Evolutionary conservation across 2,797 vertebrate species (phyloP).

Genomic region (Etheostoma perlongum): DNA sequence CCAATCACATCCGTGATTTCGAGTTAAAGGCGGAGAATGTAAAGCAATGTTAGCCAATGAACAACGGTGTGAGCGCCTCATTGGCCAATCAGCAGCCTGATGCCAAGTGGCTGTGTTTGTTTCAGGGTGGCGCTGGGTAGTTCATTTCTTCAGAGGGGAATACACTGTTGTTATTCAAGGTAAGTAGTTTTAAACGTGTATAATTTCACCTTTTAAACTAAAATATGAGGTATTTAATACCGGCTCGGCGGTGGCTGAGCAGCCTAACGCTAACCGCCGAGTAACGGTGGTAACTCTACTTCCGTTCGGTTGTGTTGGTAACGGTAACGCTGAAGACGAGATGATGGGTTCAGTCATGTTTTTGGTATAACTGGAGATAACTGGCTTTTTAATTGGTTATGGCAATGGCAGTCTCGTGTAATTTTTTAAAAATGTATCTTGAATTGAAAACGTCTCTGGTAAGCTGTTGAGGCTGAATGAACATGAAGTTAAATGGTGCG

Average conservation of each 20-base stretch:
- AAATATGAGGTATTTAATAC: background rate
- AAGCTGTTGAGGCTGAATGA: background rate
- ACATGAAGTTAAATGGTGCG: background rate
- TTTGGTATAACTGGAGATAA: background rate
- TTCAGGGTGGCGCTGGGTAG: slow-evolving; percentile 44
- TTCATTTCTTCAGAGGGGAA: slow-evolving; percentile 32
- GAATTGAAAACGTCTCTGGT: background rate
- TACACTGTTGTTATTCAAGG: slow-evolving; percentile 52
- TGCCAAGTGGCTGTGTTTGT: slow-evolving; percentile 21
- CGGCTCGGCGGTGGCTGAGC: background rate
- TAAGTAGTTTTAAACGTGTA: slow-evolving; percentile 56
- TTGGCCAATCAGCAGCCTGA: slow-evolving; percentile 71
- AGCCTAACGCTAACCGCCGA: slow-evolving; percentile 27
- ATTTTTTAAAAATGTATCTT: background rate
- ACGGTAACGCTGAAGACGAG: background rate
- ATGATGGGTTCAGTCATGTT: slow-evolving; percentile 4
- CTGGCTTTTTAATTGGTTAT: background rate
- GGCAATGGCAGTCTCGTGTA: background rate
- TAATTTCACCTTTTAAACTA: background rate
- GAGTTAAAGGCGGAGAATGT: slow-evolving; percentile 60
- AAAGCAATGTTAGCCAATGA: slow-evolving; percentile 67
- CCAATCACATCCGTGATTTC: slow-evolving; percentile 38
- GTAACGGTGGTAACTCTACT: slow-evolving; percentile 48
- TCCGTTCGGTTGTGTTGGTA: slow-evolving; percentile 40
- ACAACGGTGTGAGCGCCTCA: background rate